Evolutionary conservation across 1,140 invertebrate species (phyloP), one percentile per base, ranked within the genome.

Genomic region (Notospermus geniculatus): DNA sequence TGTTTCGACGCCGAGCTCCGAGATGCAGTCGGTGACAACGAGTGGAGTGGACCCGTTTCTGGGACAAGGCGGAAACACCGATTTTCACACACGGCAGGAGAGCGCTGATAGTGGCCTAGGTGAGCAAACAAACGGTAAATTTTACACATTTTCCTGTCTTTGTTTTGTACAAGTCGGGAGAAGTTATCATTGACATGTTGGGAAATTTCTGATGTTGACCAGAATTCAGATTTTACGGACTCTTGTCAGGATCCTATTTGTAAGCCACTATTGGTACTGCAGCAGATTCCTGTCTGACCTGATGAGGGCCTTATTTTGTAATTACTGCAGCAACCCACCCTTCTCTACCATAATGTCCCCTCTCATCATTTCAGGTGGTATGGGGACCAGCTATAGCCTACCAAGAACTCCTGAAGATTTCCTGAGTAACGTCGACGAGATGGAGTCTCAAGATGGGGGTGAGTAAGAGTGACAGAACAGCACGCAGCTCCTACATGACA

Each of bases 381-480:
- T 95, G 84, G 78, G 78, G 22, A 87, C 87, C 50, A 81, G 73
- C 66, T 95, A 92, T 80, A 92, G 90, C 39, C 86, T 94, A 80
- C 90, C 92, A 54, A 90, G 92, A 76, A 94, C 92, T 57, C 92
- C 93, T 17, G 92, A 95, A 81, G 93, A 93, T 82, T 93, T 94
- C 82, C 86, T 95, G 55, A 85, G 87, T 43, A 89, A 89, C 71
- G 91, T 94, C 80, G 92, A 93, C 75, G 91, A 93, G 61, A 85
- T 89, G 83, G 88, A 89, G 70, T 86, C 86, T 19, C 85, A 87
- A 65, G 88, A 76, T 68, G 71, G 72, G 67, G 73, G 74, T 76
- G 60, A 61, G 66, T 62, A 5, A 5, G 25, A 5, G 9, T 9
- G n/a, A 19, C 5, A n/a, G 25, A 27, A 23, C 32, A 36, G 32